These are phyloP conservation scores for Garrulus glandarius DNA, from an alignment of 2,797 vertebrate genomes.

Conservation along the genomic window DNA sequence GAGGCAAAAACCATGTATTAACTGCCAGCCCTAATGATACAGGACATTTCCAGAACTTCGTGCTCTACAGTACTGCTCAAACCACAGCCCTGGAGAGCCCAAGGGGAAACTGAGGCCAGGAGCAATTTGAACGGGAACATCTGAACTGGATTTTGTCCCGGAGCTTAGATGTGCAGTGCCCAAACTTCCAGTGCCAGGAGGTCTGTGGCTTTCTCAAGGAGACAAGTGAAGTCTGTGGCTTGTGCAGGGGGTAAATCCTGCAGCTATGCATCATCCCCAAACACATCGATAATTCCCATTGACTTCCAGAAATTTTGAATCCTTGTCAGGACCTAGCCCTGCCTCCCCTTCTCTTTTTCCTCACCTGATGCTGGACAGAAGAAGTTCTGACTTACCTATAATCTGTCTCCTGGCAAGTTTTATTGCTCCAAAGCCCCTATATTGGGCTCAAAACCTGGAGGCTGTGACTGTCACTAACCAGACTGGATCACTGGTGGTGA, in stretches of 20 bases:
- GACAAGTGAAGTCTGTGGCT: background rate
- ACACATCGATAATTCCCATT: background rate
- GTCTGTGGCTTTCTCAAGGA: background rate
- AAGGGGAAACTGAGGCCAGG: background rate
- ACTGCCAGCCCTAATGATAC: background rate
- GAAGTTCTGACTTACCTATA: background rate
- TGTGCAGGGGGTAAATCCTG: background rate
- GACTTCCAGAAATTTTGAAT: background rate
- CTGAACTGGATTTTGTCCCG: rapidly evolving
- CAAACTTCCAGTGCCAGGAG: background rate
- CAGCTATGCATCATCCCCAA: background rate
- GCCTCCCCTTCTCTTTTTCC: background rate
- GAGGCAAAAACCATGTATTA: background rate
- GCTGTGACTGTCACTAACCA: background rate
- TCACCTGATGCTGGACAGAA: background rate
- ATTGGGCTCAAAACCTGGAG: background rate
- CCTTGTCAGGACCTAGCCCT: background rate
- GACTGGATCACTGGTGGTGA: background rate
- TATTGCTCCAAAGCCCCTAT: background rate
- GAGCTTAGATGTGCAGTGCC: rapidly evolving
- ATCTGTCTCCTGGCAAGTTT: background rate
- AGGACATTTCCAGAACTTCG: background rate
- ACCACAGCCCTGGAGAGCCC: rapidly evolving
- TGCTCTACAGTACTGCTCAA: background rate
- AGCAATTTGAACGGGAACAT: background rate